Conservation (phyloP, 2,888 invertebrate species). For the Ormyrus pomaceus region DNA sequence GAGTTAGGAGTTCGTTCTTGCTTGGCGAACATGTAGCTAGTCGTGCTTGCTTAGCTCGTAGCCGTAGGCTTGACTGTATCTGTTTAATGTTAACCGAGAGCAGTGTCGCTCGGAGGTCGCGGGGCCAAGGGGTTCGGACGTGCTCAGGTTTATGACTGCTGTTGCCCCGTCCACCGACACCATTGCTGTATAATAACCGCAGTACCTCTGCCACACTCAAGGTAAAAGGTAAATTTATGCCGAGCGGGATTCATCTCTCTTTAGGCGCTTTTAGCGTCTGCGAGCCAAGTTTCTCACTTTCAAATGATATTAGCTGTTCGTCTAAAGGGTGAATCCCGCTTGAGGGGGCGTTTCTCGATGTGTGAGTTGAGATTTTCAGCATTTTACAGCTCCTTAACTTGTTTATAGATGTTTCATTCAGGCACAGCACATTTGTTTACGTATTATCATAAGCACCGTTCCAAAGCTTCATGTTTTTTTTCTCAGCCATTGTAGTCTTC, state of each 20-base stretch:
- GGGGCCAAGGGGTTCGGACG: constrained; percentile 70
- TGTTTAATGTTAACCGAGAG: constrained; percentile 71
- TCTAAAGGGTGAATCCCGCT: constrained; percentile 44
- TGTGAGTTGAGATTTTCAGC: constrained; percentile 56
- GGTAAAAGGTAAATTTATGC: constrained; percentile 67
- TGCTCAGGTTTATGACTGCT: constrained; percentile 72
- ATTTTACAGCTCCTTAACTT: constrained; percentile 11
- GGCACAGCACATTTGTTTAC: constrained; percentile 6
- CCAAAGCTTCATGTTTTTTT: background rate
- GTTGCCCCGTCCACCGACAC: constrained; percentile 73
- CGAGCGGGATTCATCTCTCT: constrained; percentile 59
- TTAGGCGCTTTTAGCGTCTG: constrained; percentile 58
- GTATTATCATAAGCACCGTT: background rate
- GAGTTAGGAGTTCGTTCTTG: constrained; percentile 30
- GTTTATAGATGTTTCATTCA: constrained; percentile 9
- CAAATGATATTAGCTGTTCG: background rate
- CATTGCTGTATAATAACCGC: constrained; percentile 72
- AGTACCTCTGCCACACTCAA: constrained; percentile 71
- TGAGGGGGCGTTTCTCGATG: constrained; percentile 52
- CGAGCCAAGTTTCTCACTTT: background rate
- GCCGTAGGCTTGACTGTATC: constrained; percentile 63
- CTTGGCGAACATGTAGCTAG: constrained; percentile 47
- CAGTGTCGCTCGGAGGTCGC: constrained; percentile 71
- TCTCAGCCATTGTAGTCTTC: too few species aligned
- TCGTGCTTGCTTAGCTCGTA: constrained; percentile 54